Evolutionary conservation across 2,797 vertebrate species (phyloP), one percentile per base, ranked within the genome.

Genomic region (Hyperoplus immaculatus): DNA sequence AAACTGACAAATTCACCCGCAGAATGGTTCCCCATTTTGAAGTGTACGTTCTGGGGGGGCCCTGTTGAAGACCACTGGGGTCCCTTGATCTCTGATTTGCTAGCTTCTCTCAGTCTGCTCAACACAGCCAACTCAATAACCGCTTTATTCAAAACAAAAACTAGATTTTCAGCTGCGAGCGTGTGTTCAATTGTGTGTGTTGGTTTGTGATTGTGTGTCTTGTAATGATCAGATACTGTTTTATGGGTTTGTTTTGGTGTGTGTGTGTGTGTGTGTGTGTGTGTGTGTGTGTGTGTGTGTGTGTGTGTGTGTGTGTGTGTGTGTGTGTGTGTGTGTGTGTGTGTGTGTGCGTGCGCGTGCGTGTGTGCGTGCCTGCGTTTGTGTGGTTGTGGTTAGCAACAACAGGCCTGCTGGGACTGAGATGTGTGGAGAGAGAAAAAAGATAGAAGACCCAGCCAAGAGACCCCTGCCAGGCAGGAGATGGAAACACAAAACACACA

Each of bases 201-300:
- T 29, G n/a, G 50, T 75, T 5, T 69, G 62, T 29, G 69, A 12
- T n/a, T 50, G 59, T 2, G 21, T 51, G 72, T 65, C 59, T 4
- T 1, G 55, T 80, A 77, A 77, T 82, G 88, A 81, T 65, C 50
- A 70, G 75, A 82, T 75, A 47, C 69, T 62, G 74, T 84, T 84
- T 82, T 76, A 82, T 60, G 69, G 65, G 62, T 58, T 70, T 88
- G 84, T 85, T 85, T 80, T 86, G 64, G 49, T 39, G 58, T 46
- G 56, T 75, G 56, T 65, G 53, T 57, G 64, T 67, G 64, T 75
- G 58, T 42, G 54, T 66, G 21, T 29, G 49, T 39, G 58, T 46
- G 56, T 75, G 56, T 69, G 53, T 76, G 58, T 59, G 21, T 38
- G 36, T 46, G 74, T 56, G 36, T 74, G 63, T 76, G 59, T 66